Evolutionary conservation across 2,888 invertebrate genomes (phyloP).

Genomic region (Adelognathus sp.): DNA sequence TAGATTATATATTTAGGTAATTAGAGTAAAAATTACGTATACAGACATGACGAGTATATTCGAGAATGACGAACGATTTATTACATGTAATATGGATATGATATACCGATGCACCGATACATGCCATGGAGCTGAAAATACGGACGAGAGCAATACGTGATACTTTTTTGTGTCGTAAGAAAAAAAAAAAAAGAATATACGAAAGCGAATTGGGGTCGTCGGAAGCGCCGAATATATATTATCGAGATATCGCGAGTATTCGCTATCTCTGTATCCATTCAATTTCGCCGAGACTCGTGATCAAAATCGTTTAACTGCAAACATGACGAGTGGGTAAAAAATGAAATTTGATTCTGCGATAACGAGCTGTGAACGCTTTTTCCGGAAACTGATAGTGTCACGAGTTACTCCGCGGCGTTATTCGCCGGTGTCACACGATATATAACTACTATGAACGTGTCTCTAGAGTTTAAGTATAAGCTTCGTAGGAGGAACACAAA

Average conservation of each 20-base stretch:
- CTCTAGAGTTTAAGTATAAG: slow-evolving; percentile 67
- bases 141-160: slow-evolving; percentile 69
- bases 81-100: slow-evolving; percentile 36
- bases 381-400: slow-evolving; percentile 61
- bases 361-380: slow-evolving; percentile 32
- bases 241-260: neutral
- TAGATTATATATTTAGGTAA: slow-evolving; percentile 77
- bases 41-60: slow-evolving; percentile 52
- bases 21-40: slow-evolving; percentile 73
- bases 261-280: neutral
- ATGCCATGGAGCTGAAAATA: slow-evolving; percentile 58
- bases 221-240: slow-evolving; percentile 51
- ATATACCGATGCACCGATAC: slow-evolving; percentile 62
- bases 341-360: slow-evolving; percentile 38
- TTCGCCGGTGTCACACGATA: slow-evolving; percentile 55
- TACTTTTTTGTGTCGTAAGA: slow-evolving; percentile 62
- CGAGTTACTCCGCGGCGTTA: slow-evolving; percentile 65
- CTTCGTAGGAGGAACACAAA: slow-evolving; percentile 65
- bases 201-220: neutral
- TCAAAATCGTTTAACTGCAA: neutral
- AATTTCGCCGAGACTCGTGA: neutral
- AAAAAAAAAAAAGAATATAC: slow-evolving; percentile 39
- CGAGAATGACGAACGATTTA: slow-evolving; percentile 47
- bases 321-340: slow-evolving; percentile 29
- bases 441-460: slow-evolving; percentile 62